These are phyloP conservation scores for Podocnemis expansa DNA, from an alignment of 2,113 vertebrate genomes.

Conservation along the genomic window DNA sequence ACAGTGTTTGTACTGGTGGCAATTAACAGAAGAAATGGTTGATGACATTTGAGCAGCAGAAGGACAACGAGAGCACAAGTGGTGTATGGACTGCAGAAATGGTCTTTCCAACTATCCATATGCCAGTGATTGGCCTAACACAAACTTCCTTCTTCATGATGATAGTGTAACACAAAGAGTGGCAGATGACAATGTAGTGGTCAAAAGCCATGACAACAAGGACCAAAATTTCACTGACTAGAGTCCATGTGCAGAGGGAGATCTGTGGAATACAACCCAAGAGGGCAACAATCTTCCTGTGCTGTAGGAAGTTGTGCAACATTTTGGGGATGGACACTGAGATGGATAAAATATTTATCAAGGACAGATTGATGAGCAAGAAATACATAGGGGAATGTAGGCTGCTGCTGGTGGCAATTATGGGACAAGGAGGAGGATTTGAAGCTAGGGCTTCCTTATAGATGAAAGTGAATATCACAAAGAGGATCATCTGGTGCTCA, in stretches of 20 bases:
- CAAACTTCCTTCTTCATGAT: conserved; percentile 10
- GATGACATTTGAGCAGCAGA: not conserved
- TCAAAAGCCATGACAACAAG: not conserved
- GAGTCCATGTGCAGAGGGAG: conserved; percentile 23
- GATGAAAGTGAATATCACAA: conserved; percentile 16
- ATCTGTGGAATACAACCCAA: not conserved
- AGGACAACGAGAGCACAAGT: not conserved
- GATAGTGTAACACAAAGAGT: not conserved
- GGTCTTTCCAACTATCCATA: conserved; percentile 10
- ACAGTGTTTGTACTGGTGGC: not conserved
- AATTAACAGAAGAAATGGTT: not conserved
- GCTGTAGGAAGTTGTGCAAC: not conserved
- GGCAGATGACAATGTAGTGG: not conserved
- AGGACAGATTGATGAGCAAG: conserved; percentile 36
- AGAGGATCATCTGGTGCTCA: conserved; percentile 3
- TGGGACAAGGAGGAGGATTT: not conserved
- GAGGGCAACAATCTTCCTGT: not conserved
- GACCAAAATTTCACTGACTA: conserved; percentile 16
- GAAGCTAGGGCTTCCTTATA: not conserved
- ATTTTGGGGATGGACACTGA: conserved; percentile 8
- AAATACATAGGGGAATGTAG: conserved; percentile 38
- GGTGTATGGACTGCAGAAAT: conserved; percentile 21
- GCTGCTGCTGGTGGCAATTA: not conserved
- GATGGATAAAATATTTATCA: conserved; percentile 13
- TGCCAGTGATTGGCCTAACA: not conserved